Evolutionary conservation across 92 coral and sea anemone genomes (phyloP).

Genomic region (Pocillopora grandis): DNA sequence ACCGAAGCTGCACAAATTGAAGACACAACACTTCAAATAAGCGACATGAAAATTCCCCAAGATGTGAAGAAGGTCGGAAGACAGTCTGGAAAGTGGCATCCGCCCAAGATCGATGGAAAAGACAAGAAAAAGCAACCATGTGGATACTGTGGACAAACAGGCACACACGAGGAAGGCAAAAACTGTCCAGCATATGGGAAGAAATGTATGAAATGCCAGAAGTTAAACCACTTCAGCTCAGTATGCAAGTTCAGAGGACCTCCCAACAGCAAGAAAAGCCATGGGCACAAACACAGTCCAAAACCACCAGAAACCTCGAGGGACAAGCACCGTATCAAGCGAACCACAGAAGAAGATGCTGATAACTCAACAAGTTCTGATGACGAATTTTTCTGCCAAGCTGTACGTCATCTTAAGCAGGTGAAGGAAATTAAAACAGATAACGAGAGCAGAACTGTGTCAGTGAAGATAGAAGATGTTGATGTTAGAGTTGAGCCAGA

Average conservation of each 20-base stretch:
- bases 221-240: conserved; percentile 47
- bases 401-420: conserved; percentile 39
- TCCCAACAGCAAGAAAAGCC: neutral
- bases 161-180: neutral
- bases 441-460: conserved; percentile 19
- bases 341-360: conserved; percentile 20
- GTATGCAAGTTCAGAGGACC: conserved; percentile 18
- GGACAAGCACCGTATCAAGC: neutral
- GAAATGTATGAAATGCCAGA: conserved; percentile 53
- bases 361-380: conserved; percentile 36
- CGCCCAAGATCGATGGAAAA: neutral
- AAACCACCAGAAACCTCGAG: neutral
- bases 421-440: conserved; percentile 15
- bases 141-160: neutral
- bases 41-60: conserved; percentile 52
- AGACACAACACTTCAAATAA: conserved; percentile 52
- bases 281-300: neutral
- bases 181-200: conserved; percentile 56
- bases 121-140: neutral
- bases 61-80: conserved; percentile 1
- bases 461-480: conserved; percentile 41
- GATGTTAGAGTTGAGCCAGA: conserved; percentile 41
- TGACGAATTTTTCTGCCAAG: conserved; percentile 38
- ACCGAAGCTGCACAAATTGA: conserved; percentile 62
- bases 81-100: neutral